Evolutionary conservation across 30 jellyfish, hydroid and myxozoan species (phyloP).

Genomic region (Hydractinia symbiolongicarpus): DNA sequence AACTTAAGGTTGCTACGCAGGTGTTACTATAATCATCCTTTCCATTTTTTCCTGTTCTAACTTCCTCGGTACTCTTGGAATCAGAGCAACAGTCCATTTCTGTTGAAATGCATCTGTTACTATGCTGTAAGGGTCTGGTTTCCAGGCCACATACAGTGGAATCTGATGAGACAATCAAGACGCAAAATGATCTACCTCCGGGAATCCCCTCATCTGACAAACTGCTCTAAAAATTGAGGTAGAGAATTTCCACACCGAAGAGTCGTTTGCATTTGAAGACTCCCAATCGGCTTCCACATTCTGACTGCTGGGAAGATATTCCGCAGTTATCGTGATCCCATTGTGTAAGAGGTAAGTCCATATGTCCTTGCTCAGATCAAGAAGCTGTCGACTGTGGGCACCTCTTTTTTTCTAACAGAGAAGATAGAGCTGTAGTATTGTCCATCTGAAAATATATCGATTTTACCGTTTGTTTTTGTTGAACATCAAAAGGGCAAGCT

Average conservation of each 20-base stretch:
- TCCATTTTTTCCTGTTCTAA: neutral
- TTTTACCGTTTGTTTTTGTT: neutral
- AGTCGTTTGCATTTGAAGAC: slow-evolving; percentile 24
- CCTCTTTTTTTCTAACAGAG: neutral
- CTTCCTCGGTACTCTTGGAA: no score
- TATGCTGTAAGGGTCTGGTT: slow-evolving; percentile 17
- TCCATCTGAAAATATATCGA: slow-evolving; percentile 20
- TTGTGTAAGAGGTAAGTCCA: slow-evolving; percentile 21
- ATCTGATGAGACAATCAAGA: slow-evolving; percentile 28
- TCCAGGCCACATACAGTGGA: slow-evolving; percentile 4
- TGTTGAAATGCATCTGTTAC: slow-evolving; percentile 2
- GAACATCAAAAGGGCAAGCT: slow-evolving; percentile 11
- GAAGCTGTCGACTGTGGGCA: neutral
- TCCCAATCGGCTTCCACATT: slow-evolving; percentile 34
- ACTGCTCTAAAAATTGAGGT: slow-evolving; percentile 19
- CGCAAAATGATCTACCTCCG: slow-evolving; percentile 33
- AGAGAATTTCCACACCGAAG: slow-evolving; percentile 21
- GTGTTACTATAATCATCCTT: slow-evolving; percentile 11
- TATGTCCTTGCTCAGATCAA: slow-evolving; percentile 17
- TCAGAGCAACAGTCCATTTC: neutral
- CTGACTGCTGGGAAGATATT: slow-evolving; percentile 27
- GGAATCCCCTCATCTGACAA: slow-evolving; percentile 20
- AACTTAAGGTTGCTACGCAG: slow-evolving; percentile 14
- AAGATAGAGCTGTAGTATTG: slow-evolving; percentile 20
- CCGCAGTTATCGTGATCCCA: slow-evolving; percentile 47